Base-by-base conservation (phyloP, 2,888 invertebrate genomes). In the Anaspis maculata region DNA sequence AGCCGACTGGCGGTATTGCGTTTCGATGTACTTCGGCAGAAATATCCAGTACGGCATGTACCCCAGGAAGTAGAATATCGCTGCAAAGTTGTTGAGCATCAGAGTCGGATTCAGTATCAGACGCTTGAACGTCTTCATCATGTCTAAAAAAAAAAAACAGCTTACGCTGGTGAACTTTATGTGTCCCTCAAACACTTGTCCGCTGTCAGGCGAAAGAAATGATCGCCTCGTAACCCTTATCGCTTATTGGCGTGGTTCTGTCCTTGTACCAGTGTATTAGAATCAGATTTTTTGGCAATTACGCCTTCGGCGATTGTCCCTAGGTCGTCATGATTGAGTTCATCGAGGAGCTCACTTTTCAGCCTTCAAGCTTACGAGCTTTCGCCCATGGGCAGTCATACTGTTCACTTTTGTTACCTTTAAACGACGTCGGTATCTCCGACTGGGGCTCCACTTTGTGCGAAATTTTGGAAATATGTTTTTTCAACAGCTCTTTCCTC, bases 1-100 rank as follows among this genome's bases (percentile, higher is more conserved):
- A 1, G 87, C 83, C 3, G 83, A 79, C 48, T 82, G 79, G 34
- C 77, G 72, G 61, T 83, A 88, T 61, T 85, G 83, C 1, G 81
- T 83, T 62, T 88, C 86, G 41, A 88, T 82, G 53, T 85, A 85
- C 58, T 87, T 87, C 0, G 87, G 84, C 59, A 85, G 73, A 54
- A 84, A 87, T 27, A 84, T 82, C 75, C 83, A 83, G 52, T 81
- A 83, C 0, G 84, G 83, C 66, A 77, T 76, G 53, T 77, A 79
- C 1, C 79, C 79, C 52, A 79, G 68, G 37, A 82, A 71, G 50
- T 83, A 84, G 51, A 82, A 82, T 7, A 83, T 76, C 11, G 79
- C 76, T 0, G 83, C 79, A 1, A 83, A 64, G 39, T 81, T 83
- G 54, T 85, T 82, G 53, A 76, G 77, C 70, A 84, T 76, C 39